Percentiles rank a stretch among this genome's conserved stretches.
Evolutionary conservation across 2,888 invertebrate species (phyloP).

Genomic region (Morpho deidamia): DNA sequence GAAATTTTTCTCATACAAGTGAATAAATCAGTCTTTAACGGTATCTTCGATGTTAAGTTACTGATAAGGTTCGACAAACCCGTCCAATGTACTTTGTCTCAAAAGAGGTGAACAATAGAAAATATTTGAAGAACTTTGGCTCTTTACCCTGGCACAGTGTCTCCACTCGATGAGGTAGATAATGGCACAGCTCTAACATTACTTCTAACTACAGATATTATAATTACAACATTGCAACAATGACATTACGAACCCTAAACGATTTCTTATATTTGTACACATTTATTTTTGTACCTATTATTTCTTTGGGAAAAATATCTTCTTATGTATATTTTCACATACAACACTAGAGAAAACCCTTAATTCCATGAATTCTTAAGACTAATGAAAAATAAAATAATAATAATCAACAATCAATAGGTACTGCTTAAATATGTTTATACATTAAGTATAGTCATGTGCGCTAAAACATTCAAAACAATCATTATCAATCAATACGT

Average conservation of each 20-base stretch:
- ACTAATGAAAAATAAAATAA: conserved; percentile 67
- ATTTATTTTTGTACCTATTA: conserved; percentile 74
- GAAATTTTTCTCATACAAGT: conserved; percentile 4
- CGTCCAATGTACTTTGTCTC: conserved; percentile 40
- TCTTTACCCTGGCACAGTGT: conserved; percentile 63
- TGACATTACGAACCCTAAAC: conserved; percentile 60
- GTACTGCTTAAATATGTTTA: conserved; percentile 46
- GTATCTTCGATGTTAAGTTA: conserved; percentile 35
- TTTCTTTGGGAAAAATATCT: conserved; percentile 74
- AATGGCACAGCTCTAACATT: conserved; percentile 61
- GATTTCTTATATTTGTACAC: conserved; percentile 70
- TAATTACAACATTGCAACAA: conserved; percentile 70
- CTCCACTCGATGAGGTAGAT: conserved; percentile 66
- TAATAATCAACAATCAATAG: conserved; percentile 72
- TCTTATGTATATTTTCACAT: conserved; percentile 35
- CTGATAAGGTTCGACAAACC: conserved; percentile 22
- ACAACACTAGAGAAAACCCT: conserved; percentile 48
- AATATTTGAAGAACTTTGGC: conserved; percentile 69
- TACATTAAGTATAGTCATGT: conserved; percentile 52
- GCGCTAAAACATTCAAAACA: conserved; percentile 60
- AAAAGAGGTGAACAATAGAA: conserved; percentile 52
- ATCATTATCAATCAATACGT: conserved; percentile 31
- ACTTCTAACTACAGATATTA: conserved; percentile 60
- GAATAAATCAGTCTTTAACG: conserved; percentile 60
- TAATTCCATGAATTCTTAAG: conserved; percentile 50